phyloP scores from a whole-genome alignment of 2,797 vertebrate genomes.

The Prionace glauca region DNA sequence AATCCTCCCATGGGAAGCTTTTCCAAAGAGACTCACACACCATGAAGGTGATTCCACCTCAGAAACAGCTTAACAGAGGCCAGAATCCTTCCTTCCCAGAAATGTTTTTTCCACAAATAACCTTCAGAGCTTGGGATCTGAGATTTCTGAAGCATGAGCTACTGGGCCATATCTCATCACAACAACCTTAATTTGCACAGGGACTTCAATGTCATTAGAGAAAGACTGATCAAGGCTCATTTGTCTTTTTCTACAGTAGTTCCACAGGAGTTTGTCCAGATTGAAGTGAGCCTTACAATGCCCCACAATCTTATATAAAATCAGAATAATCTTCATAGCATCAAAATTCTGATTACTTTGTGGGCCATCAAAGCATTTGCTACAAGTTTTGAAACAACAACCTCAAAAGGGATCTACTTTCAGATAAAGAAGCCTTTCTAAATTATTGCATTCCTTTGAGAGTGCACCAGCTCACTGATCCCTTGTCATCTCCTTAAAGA shows the following conservation, averaged over 20 bases:
- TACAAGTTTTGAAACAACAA: background rate
- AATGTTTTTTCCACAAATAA: background rate
- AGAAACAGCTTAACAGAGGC: background rate
- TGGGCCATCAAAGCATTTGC: background rate
- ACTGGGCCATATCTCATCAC: background rate
- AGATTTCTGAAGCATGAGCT: background rate
- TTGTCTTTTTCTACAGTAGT: background rate
- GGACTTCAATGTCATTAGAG: background rate
- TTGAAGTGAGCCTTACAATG: background rate
- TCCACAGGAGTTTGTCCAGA: background rate
- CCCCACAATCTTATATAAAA: background rate
- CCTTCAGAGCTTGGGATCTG: background rate
- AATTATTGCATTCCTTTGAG: background rate
- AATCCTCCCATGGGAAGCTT: background rate
- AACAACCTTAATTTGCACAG: no score
- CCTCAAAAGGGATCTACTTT: background rate
- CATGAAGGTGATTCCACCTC: background rate
- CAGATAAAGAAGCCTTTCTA: background rate
- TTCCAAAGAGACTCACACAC: background rate
- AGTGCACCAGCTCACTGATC: no score
- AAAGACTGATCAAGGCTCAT: background rate
- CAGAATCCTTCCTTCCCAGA: background rate
- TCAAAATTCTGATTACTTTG: background rate
- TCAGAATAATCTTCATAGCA: background rate
- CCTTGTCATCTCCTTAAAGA: no score